Percentiles rank a stretch among this genome's conserved stretches.
These are phyloP conservation scores for Branchellion lobata DNA, from an alignment of 2,888 invertebrate genomes.

Conservation along the genomic window DNA sequence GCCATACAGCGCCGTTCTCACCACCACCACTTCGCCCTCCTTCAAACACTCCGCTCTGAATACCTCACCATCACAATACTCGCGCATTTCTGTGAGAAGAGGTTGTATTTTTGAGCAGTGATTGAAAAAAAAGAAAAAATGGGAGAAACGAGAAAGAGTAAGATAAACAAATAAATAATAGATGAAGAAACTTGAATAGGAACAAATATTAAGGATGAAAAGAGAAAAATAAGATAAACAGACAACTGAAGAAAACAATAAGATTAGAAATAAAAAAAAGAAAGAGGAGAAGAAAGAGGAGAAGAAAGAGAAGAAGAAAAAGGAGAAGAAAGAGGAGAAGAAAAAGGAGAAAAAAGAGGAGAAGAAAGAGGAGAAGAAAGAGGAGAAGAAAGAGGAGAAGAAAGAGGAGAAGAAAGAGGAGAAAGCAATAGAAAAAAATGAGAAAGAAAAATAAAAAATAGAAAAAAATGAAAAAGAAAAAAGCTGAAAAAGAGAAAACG, in stretches of 20 bases:
- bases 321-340: not conserved
- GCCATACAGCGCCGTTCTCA: conserved; percentile 43
- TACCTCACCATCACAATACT: conserved; percentile 43
- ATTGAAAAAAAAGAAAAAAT: not conserved
- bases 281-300: not conserved
- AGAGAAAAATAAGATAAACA: not conserved
- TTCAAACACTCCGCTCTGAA: conserved; percentile 35
- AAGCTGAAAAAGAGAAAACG: too few species aligned
- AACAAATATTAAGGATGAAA: not conserved
- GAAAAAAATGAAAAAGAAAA: too few species aligned
- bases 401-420: not conserved
- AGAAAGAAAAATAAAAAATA: too few species aligned
- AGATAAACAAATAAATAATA: too few species aligned
- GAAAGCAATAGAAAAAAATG: too few species aligned
- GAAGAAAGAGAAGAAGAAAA: not conserved
- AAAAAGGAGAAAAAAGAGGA: conserved; percentile 1
- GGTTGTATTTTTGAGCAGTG: not conserved
- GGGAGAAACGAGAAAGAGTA: not conserved
- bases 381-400: not conserved
- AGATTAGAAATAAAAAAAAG: too few species aligned
- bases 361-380: not conserved
- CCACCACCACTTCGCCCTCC: conserved; percentile 43
- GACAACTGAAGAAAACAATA: not conserved
- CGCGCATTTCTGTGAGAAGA: conserved; percentile 31
- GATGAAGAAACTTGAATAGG: not conserved